Evolutionary conservation across 2,113 vertebrate genomes (phyloP).

Genomic region (Gymnarchus niloticus): DNA sequence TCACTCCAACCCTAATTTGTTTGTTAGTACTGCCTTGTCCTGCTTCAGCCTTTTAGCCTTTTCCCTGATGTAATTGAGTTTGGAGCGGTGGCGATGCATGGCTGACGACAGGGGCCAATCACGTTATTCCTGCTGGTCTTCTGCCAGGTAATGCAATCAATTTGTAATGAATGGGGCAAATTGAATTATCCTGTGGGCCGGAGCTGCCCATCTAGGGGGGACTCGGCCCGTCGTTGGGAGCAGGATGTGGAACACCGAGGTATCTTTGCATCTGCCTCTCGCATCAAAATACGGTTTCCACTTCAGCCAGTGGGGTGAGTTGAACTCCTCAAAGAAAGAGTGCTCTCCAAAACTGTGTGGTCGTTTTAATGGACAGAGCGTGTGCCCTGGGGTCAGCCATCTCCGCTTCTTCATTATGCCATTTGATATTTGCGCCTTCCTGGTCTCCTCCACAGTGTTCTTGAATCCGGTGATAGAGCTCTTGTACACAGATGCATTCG

Average conservation of each 20-base stretch:
- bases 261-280: background rate
- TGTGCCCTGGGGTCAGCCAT: background rate
- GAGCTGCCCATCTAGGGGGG: background rate
- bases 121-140: conserved; percentile 3
- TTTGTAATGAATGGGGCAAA: conserved; percentile 22
- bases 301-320: background rate
- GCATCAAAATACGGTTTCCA: background rate
- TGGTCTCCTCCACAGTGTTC: background rate
- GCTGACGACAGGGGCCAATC: conserved; percentile 16
- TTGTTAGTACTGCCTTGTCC: conserved; percentile 3
- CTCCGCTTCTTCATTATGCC: background rate
- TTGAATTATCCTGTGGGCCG: conserved; percentile 4
- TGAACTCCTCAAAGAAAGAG: background rate
- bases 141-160: conserved; percentile 22
- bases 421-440: background rate
- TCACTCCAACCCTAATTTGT: background rate
- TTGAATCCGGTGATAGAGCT: background rate
- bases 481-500: background rate
- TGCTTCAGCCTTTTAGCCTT: background rate
- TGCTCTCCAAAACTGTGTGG: background rate
- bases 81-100: conserved; percentile 2
- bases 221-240: background rate
- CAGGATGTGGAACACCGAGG: background rate
- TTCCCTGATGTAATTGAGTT: conserved; percentile 18
- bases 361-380: background rate